Base-by-base conservation (phyloP, 2,797 vertebrate species). In the Lepus oiostolus region DNA sequence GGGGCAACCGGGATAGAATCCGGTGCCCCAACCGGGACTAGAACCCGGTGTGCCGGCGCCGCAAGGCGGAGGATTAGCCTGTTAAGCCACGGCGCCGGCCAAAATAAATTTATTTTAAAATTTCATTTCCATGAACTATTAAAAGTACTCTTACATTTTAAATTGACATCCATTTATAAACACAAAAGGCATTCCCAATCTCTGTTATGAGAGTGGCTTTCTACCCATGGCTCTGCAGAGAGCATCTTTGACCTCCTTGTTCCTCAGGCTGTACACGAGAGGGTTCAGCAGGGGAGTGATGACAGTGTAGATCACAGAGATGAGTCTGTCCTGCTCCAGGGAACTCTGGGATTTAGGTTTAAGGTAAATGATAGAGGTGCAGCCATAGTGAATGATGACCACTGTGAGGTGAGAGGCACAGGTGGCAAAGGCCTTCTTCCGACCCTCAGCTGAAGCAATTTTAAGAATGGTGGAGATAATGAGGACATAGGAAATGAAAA, bases 321-420 rank as follows among this genome's bases (percentile, higher is more conserved):
- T 96, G 63, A 97, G 93, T 83, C 95, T 97, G 75, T 96, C 95
- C 80, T 94, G 92, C 16, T 58, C 93, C 72, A 94, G 58, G 52
- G 83, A 95, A 62, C 71, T 88, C 74, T 93, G 90, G 10, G 95
- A 95, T 24, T 97, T 97, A 8, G 94, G 93, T 77, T 96, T 97
- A 8, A 97, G 79, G 74, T 97, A 97, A 42, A 95, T 81, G 24
- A 96, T 81, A 1, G 96, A 96, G 42, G 95, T 92, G 13, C 96
- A 97, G 54, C 97, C 95, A 54, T 93, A 96, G 90, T 97, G 94
- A n/a, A 96, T 24, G 38, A 96, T 60, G 50, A 96, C 95, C 79
- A 96, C 92, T 0, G 54, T 97, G 52, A 96, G 95, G 67, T 96
- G 88, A 26, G 96, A 97, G 32, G 77, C 65, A 1, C 96, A 97